These are phyloP conservation scores for Typhlichthys subterraneus DNA, from an alignment of 2,797 vertebrate species.

Conservation along the genomic window DNA sequence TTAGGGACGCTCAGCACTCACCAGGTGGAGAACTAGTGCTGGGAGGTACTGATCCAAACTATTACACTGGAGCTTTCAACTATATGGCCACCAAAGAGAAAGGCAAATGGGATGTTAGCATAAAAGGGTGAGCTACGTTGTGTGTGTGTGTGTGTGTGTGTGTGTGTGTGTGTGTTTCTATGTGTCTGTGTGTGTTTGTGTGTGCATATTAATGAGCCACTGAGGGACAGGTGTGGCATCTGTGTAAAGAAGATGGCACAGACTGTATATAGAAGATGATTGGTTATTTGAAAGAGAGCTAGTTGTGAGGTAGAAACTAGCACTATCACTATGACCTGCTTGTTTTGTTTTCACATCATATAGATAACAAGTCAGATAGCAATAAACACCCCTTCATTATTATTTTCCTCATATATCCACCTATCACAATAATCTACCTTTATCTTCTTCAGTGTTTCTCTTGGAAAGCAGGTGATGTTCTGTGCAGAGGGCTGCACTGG, in stretches of 20 bases:
- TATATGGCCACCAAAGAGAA: slow-evolving; percentile 83
- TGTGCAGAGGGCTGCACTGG: slow-evolving; percentile 87
- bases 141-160: too few relatives aligned
- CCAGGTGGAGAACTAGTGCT: slow-evolving; percentile 92
- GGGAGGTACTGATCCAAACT: slow-evolving; percentile 90
- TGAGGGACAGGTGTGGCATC: too few relatives aligned
- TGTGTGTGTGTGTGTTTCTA: background rate
- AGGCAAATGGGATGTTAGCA: slow-evolving; percentile 90
- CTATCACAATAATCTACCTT: too few relatives aligned
- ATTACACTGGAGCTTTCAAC: slow-evolving; percentile 90
- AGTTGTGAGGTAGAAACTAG: background rate
- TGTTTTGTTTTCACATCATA: too few relatives aligned
- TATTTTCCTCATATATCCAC: too few relatives aligned
- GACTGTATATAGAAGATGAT: too few relatives aligned
- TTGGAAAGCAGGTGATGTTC: slow-evolving; percentile 82
- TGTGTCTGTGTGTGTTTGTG: background rate
- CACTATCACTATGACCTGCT: background rate
- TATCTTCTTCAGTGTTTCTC: slow-evolving; percentile 81
- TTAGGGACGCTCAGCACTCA: slow-evolving; percentile 82
- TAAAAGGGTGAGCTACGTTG: slow-evolving; percentile 85
- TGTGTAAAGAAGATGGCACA: too few relatives aligned
- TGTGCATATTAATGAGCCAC: background rate
- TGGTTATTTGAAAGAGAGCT: too few relatives aligned
- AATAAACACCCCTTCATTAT: too few relatives aligned
- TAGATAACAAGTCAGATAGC: too few relatives aligned